Conservation (phyloP, 2,888 invertebrate species). For the Amphipyra tragopoginis region DNA sequence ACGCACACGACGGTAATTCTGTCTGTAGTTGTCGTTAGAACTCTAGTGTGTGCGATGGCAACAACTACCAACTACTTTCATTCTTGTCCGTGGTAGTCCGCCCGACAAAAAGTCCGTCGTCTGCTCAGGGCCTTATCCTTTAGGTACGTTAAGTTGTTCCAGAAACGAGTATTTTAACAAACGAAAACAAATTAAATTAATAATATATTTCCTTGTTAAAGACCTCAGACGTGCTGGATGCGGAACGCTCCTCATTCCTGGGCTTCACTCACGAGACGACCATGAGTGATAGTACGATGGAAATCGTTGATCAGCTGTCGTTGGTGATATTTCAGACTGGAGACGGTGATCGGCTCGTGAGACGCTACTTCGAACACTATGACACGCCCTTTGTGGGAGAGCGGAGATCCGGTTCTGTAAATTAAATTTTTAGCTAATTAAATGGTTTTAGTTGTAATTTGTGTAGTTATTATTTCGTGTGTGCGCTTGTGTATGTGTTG, state of each 20-base stretch:
- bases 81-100: too few species aligned
- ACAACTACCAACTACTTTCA: too few species aligned
- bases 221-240: conserved; percentile 70
- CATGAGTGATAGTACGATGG: conserved; percentile 68
- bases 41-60: too few species aligned
- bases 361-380: conserved; percentile 77
- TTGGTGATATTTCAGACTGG: conserved; percentile 61
- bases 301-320: conserved; percentile 71
- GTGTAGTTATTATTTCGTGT: not conserved
- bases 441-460: conserved; percentile 25
- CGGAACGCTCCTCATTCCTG: conserved; percentile 76
- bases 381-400: conserved; percentile 74
- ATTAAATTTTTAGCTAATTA: conserved; percentile 29
- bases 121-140: too few species aligned
- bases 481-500: not conserved
- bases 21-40: too few species aligned
- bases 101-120: too few species aligned
- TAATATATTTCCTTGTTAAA: conserved; percentile 39
- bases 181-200: too few species aligned
- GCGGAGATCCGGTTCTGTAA: not conserved
- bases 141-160: too few species aligned
- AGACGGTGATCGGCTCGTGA: conserved; percentile 73
- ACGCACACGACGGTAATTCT: too few species aligned
- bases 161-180: too few species aligned
- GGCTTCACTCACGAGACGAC: conserved; percentile 71